phyloP scores from a whole-genome alignment of 2,888 invertebrate genomes.

The Omphaloscelis lunosa region DNA sequence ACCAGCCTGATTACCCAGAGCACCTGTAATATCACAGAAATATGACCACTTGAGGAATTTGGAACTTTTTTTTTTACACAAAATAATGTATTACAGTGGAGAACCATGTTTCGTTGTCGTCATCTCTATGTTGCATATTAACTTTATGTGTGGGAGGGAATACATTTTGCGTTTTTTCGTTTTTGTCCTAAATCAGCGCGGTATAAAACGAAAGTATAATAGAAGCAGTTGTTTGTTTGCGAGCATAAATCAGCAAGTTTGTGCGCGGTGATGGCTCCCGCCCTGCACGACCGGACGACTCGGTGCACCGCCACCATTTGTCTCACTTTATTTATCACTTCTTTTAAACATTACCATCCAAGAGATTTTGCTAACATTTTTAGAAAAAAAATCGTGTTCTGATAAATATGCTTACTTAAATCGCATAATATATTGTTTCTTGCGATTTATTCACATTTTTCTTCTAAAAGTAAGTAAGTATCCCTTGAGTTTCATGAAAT shows the following conservation, averaged over 20 bases:
- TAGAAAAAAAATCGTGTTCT: background rate
- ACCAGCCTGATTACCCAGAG: background rate
- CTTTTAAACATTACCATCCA: constrained; percentile 1
- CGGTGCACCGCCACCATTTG: constrained; percentile 11
- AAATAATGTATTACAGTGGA: background rate
- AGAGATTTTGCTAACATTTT: constrained; percentile 6
- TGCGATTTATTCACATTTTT: background rate
- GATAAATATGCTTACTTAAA: background rate
- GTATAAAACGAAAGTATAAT: constrained; percentile 45
- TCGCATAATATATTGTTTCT: background rate
- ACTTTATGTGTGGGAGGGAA: constrained; percentile 17
- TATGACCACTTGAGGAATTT: background rate
- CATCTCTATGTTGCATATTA: constrained; percentile 8
- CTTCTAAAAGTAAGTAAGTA: background rate
- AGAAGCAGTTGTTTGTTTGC: constrained; percentile 54
- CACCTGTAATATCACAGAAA: background rate
- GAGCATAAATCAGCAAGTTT: constrained; percentile 51
- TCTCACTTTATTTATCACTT: constrained; percentile 34
- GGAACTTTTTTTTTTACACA: background rate
- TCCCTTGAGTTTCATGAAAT: background rate
- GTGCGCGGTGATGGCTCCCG: constrained; percentile 14
- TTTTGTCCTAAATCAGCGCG: constrained; percentile 46
- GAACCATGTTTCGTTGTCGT: background rate
- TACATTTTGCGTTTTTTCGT: constrained; percentile 10
- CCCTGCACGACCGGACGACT: background rate